These are phyloP conservation scores for Corythaixoides concolor DNA, from an alignment of 2,113 vertebrate species.

Conservation along the genomic window DNA sequence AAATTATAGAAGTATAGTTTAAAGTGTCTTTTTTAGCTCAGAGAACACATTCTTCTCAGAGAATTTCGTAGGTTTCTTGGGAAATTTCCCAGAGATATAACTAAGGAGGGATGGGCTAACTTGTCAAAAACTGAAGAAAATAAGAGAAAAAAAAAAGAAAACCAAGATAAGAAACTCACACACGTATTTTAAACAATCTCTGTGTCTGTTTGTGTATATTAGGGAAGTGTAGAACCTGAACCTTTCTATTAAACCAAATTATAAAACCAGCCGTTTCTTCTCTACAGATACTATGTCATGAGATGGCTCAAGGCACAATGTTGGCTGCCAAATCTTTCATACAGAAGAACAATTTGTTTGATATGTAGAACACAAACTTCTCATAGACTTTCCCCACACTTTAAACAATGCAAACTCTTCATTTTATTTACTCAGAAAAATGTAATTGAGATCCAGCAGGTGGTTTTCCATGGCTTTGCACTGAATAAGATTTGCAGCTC, in stretches of 20 bases:
- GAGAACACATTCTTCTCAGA: background rate
- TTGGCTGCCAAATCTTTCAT: background rate
- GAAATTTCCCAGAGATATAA: background rate
- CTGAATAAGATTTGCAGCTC: background rate
- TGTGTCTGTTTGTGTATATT: background rate
- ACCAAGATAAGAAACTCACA: background rate
- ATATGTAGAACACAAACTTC: background rate
- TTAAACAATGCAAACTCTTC: slow-evolving; percentile 21
- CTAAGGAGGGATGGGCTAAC: background rate
- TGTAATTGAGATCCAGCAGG: background rate
- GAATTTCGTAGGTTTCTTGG: background rate
- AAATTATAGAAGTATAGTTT: slow-evolving; percentile 6
- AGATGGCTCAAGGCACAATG: background rate
- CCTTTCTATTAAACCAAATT: background rate
- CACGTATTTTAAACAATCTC: background rate
- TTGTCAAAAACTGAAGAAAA: background rate
- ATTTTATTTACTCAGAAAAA: slow-evolving; percentile 19
- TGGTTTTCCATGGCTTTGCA: background rate
- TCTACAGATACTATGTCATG: background rate
- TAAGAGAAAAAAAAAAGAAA: background rate
- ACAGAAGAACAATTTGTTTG: background rate
- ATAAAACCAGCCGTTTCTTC: background rate
- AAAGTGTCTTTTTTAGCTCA: slow-evolving; percentile 14
- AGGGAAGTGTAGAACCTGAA: background rate
- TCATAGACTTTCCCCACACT: background rate